These are phyloP conservation scores for Heterohyrax brucei DNA, from an alignment of 2,797 vertebrate genomes.

Conservation along the genomic window DNA sequence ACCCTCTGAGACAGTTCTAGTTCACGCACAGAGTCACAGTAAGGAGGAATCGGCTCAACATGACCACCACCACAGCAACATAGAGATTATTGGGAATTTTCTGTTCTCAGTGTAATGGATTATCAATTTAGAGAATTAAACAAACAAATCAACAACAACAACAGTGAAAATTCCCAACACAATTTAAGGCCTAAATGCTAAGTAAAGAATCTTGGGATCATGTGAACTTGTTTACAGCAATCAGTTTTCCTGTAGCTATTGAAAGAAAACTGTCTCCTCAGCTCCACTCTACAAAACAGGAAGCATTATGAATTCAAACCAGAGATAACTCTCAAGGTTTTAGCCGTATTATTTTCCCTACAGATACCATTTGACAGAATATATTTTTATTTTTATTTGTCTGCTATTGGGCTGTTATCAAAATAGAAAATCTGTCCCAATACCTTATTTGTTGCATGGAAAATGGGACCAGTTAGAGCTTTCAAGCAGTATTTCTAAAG, in stretches of 20 bases:
- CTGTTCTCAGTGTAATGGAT: neutral
- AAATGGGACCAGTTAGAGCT: neutral
- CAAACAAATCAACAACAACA: neutral
- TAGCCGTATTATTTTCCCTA: neutral
- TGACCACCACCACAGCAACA: neutral
- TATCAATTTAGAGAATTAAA: conserved; percentile 27
- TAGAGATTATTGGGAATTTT: neutral
- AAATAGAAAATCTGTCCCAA: neutral
- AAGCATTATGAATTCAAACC: neutral
- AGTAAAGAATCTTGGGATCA: neutral
- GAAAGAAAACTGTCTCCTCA: neutral
- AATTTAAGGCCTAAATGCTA: neutral
- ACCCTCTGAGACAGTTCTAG: neutral
- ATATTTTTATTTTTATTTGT: neutral
- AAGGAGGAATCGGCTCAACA: neutral
- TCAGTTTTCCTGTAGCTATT: neutral
- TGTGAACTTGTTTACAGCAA: neutral
- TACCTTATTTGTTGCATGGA: neutral
- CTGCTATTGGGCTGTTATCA: neutral
- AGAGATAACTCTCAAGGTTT: neutral
- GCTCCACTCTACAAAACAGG: neutral
- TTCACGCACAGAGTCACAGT: neutral
- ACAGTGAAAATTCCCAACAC: neutral
- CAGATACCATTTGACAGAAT: neutral
- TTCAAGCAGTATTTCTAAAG: neutral